Base-by-base conservation (phyloP, 2,888 invertebrate genomes). In the Gari tellinella region DNA sequence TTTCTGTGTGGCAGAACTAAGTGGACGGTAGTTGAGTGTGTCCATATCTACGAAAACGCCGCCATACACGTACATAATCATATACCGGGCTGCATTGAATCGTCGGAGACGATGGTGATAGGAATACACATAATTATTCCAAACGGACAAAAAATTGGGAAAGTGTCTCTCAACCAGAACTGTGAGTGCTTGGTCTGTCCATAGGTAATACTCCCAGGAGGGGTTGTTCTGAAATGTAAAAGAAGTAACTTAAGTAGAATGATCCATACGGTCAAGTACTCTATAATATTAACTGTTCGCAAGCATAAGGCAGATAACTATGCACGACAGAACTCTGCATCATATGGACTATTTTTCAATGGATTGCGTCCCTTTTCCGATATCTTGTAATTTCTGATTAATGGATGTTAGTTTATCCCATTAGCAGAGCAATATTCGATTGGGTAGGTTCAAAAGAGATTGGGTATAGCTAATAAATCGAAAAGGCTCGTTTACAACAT, bases 1-100 rank as follows among this genome's bases (percentile, higher is more conserved):
- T 19, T 23, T 23, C 15, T 15, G 15, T 21, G 19, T 49, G 14
- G 19, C 49, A 21, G 5, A 4, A 19, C 19, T 21, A 4, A 49
- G 15, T 3, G 49, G 49, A 4, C 15, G 23, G 23, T 21, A 21
- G 49, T 49, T 49, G 4, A 49, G 5, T 15, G 49, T 49, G 23
- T 49, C 49, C 21, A 49, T 19, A 21, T 49, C 49, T 15, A 15
- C 49, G 19, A 49, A 49, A 3, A 49, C 49, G 15, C 49, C 49
- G 49, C 49, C 49, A 21, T 49, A 49, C 14, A 49, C 21, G 49
- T 49, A 49, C 49, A 49, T 8, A 49, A 49, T 19, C 5, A 49
- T 21, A 21, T 49, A 49, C 5, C 49, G 49, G 15, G 5, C 19
- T 15, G 19, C 49, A 21, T 49, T 49, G 15, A 49, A 49, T 5